Evolutionary conservation across 2,113 vertebrate genomes (phyloP).

Genomic region (Hemiscyllium ocellatum): DNA sequence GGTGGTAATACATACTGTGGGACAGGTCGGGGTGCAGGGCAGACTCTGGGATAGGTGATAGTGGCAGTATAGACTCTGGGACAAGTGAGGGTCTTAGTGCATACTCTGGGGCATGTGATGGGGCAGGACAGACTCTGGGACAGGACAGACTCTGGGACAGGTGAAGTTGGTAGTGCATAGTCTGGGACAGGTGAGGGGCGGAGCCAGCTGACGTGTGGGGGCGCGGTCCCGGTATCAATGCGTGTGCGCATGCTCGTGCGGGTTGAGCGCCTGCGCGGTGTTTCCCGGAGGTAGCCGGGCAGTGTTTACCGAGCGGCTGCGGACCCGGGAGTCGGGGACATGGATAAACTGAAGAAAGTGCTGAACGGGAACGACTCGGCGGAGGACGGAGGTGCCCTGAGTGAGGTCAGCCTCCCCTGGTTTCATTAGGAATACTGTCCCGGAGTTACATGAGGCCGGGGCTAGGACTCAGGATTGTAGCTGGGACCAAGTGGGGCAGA

Average conservation of each 20-base stretch:
- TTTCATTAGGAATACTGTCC: neutral
- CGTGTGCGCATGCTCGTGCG: neutral
- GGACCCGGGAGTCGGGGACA: neutral
- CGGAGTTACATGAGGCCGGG: neutral
- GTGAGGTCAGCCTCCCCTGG: neutral
- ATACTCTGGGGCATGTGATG: no score
- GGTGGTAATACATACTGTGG: neutral
- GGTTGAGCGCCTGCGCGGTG: neutral
- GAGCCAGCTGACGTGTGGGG: no score
- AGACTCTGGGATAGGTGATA: no score
- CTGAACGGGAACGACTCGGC: neutral
- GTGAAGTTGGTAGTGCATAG: no score
- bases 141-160: neutral
- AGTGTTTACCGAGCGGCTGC: neutral
- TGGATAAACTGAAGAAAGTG: constrained; percentile 35
- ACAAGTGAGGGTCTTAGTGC: neutral
- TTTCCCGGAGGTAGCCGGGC: neutral
- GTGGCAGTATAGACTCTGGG: no score
- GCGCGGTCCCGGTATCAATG: neutral
- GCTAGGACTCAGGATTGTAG: neutral
- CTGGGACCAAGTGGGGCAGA: neutral
- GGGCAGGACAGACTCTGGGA: no score
- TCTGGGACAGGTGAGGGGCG: no score
- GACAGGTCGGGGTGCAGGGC: neutral
- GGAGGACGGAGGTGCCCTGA: neutral